A percentile compares a stretch with the other conserved stretches of the same genome.
phyloP scores from a whole-genome alignment of 2,888 invertebrate species.

The Agriopis leucophaearia region DNA sequence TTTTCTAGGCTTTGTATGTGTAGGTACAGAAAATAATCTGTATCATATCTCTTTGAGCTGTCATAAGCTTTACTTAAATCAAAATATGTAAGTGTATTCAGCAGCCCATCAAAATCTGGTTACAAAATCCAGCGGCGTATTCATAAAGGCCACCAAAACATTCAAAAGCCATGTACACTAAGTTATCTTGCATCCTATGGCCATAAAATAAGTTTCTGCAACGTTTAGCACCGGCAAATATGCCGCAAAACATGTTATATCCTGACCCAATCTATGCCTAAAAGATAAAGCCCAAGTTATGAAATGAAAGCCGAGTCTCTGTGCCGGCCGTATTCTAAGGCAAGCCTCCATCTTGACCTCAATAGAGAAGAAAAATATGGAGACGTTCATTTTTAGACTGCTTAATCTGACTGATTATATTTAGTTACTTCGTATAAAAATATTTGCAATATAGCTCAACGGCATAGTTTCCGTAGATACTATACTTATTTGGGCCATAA shows the following conservation, averaged over 20 bases:
- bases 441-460: neutral
- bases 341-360: constrained; percentile 21
- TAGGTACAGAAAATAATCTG: too few relatives aligned
- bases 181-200: constrained; percentile 37
- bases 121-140: constrained; percentile 22
- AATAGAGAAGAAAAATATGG: constrained; percentile 1
- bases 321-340: constrained; percentile 1
- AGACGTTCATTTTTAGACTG: neutral
- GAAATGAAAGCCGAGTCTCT: constrained; percentile 31
- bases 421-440: too few relatives aligned
- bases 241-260: constrained; percentile 38
- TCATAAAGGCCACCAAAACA: constrained; percentile 35
- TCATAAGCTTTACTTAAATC: neutral
- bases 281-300: constrained; percentile 36
- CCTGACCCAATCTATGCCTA: constrained; percentile 33
- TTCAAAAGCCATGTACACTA: constrained; percentile 25
- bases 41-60: too few relatives aligned
- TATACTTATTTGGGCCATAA: too few relatives aligned
- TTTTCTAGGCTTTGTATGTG: too few relatives aligned
- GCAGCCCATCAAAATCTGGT: constrained; percentile 16
- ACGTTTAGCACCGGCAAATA: constrained; percentile 29
- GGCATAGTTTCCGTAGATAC: too few relatives aligned
- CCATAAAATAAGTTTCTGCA: constrained; percentile 37
- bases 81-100: constrained; percentile 15
- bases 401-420: neutral